phyloP scores from a whole-genome alignment of 2,113 vertebrate species.

The Solea solea region DNA sequence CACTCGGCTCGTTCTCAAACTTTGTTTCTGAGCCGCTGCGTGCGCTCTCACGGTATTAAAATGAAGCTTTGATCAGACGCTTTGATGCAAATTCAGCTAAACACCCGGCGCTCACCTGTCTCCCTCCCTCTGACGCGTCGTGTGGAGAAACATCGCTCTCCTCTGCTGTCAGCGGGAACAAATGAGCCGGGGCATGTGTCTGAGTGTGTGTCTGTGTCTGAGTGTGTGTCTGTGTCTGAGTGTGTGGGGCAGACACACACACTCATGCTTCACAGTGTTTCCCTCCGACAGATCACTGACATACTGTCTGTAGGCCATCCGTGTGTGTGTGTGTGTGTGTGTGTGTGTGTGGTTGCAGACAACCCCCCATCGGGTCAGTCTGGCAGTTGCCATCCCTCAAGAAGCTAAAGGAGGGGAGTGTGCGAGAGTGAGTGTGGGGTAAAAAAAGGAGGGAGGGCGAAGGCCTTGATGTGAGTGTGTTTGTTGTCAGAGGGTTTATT shows the following conservation, averaged over 20 bases:
- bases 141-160: constrained; percentile 58
- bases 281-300: constrained; percentile 76
- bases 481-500: constrained; percentile 74
- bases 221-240: constrained; percentile 35
- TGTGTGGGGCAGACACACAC: constrained; percentile 49
- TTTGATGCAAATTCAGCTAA: constrained; percentile 24
- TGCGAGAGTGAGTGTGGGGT: constrained; percentile 20
- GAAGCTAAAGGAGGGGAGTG: constrained; percentile 44
- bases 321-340: constrained; percentile 18
- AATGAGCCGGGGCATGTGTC: constrained; percentile 72
- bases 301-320: constrained; percentile 59
- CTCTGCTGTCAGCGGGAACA: constrained; percentile 72
- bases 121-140: constrained; percentile 39
- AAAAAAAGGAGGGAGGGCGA: constrained; percentile 41
- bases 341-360: constrained; percentile 47
- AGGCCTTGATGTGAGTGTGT: constrained; percentile 66
- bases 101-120: constrained; percentile 54
- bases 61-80: background rate
- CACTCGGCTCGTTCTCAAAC: too few species aligned
- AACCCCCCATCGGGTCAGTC: constrained; percentile 61
- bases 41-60: too few species aligned
- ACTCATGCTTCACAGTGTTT: too few species aligned
- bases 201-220: too few species aligned
- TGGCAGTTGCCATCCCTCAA: constrained; percentile 71
- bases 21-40: too few species aligned